Conservation (phyloP, 1,140 invertebrate genomes). For the Ceratina calcarata region DNA sequence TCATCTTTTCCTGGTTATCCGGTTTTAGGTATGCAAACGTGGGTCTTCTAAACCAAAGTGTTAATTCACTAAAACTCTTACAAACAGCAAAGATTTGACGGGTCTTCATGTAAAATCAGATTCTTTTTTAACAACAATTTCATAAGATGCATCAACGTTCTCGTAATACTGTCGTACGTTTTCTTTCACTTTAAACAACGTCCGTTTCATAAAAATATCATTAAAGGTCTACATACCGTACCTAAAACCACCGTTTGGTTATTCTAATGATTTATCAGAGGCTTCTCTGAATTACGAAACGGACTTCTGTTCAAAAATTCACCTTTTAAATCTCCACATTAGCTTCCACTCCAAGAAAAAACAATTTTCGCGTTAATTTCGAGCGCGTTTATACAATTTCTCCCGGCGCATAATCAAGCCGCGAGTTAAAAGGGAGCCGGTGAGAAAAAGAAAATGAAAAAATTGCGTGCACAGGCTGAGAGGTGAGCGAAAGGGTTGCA, state of each 20-base stretch:
- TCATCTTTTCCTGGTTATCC: neutral
- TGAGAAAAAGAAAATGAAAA: constrained; percentile 27
- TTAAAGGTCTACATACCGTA: too few relatives aligned
- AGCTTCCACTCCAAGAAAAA: neutral
- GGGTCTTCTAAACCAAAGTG: neutral
- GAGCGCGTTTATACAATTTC: constrained; percentile 43
- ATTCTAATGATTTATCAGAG: neutral
- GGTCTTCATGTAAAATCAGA: neutral
- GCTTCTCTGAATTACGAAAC: neutral
- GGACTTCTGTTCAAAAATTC: neutral
- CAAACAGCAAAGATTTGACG: too few relatives aligned
- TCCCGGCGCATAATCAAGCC: constrained; percentile 25
- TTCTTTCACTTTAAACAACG: neutral
- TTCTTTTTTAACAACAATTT: neutral
- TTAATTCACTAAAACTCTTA: neutral
- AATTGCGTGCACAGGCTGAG: constrained; percentile 36
- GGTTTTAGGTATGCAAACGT: neutral
- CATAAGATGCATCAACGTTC: neutral
- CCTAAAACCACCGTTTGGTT: too few relatives aligned
- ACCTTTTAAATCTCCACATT: constrained; percentile 3
- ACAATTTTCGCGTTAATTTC: constrained; percentile 30
- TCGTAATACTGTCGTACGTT: neutral
- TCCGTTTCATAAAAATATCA: too few relatives aligned
- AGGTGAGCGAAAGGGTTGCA: constrained; percentile 28
- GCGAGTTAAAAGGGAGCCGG: neutral